Evolutionary conservation across 2,113 vertebrate genomes (phyloP), one percentile per base, ranked within the genome.

Genomic region (Dipodomys spectabilis): DNA sequence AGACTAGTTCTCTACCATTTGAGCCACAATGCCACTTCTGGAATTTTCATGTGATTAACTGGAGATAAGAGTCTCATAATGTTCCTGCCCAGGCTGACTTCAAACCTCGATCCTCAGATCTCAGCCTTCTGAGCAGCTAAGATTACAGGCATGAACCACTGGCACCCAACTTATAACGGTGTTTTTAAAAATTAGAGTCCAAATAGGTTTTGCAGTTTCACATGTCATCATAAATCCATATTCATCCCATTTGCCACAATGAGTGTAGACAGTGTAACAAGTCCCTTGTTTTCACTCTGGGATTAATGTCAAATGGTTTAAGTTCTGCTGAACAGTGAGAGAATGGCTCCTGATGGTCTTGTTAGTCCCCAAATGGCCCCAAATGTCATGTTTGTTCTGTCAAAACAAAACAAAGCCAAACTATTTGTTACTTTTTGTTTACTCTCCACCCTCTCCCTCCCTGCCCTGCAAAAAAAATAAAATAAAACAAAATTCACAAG

Each of bases 351-450:
- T 32, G 20, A 82, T 71, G 67, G 9, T 35, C 18, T 82, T 22
- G 90, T 35, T 57, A 90, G 82, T 69, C 27, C 11, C 57, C 62
- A 69, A 82, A 83, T 79, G 78, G 86, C 79, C 11, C 57, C 62
- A 69, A 86, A 83, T 79, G 78, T 90, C 79, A 57, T 57, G 53
- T 90, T 67, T 35, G 30, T 82, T 78, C 44, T 78, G 25, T 32
- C 49, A 67, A 83, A 44, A 8, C 69, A 71, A 35, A 71, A 20
- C 44, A 44, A 77, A 77, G 18, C 32, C 44, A 86, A 72, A 39
- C 23, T 60, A 64, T n/a, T 86, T n/a, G 39, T 49, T 87, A 25
- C 44, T 83, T 83, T 78, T 93, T 25, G 60, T 0, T 49, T 68
- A 11, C 57, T 65, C 23, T 45, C 25, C 11, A 60, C 80, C 6